Evolutionary conservation across 2,113 vertebrate species (phyloP), one percentile per base, ranked within the genome.

Genomic region (Xerus inauris): DNA sequence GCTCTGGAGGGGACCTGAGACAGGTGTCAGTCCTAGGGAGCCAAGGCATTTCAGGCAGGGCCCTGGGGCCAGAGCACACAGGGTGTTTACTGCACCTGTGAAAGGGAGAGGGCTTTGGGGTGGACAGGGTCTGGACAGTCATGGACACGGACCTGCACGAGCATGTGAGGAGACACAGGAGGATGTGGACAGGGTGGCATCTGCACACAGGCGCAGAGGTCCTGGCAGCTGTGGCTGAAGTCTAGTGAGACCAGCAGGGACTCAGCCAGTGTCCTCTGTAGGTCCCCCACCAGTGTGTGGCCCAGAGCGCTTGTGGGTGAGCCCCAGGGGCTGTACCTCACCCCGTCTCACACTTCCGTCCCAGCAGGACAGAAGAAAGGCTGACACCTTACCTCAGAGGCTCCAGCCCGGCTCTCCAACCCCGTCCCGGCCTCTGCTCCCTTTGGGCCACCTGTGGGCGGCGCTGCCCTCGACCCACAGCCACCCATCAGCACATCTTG

Each of bases 401-500:
- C 51, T 19, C 51, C 59, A 3, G 3, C 24, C 22, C 59, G 9
- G 59, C 3, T 2, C 59, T 26, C 54, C 59, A 24, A 19, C 8
- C 59, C 59, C 59, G 1, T 2, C 8, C 59, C 24, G 8, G 9
- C 22, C 59, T 62, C 59, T 62, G 59, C 59, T 62, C 69, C 54
- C 49, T 16, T 16, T 51, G 49, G 49, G 49, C 14, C 49, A 69
- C 67, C 35, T 38, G 35, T 13, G 35, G 35, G 16, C 67, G 14
- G 32, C 35, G 12, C 32, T 38, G 35, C 35, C 67, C 67, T n/a
- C n/a, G 3, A 16, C 14, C 54, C 54, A 57, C 17, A 71, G 16
- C 17, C 54, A 38, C 69, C 76, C 9, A 0, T 5, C 6, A 3
- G 65, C 28, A 51, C 0, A 0, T 45, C 47, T 47, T 28, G 19